Conservation (phyloP, 2,888 invertebrate genomes). For the Blera fallax region DNA sequence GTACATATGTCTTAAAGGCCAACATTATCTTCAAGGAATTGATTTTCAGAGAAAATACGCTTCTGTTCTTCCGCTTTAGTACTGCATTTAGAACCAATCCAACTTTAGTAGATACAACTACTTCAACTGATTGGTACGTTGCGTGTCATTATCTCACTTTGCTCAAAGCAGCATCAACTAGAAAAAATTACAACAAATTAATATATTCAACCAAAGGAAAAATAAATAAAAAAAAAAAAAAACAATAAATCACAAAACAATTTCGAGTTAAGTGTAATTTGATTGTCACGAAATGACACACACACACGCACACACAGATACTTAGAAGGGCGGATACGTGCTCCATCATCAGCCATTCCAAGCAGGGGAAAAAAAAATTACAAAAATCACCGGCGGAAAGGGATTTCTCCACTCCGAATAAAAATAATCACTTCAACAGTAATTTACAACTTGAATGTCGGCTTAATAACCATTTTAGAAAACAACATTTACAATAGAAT, state of each 20-base stretch:
- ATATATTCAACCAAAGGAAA: neutral
- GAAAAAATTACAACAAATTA: neutral
- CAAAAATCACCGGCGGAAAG: neutral
- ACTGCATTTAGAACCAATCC: neutral
- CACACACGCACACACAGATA: neutral
- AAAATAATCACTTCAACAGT: neutral
- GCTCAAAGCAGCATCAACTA: neutral
- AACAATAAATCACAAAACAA: constrained; percentile 6
- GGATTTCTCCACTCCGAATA: neutral
- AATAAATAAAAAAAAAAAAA: neutral
- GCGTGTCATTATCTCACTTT: neutral
- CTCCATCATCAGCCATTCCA: neutral
- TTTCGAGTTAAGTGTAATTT: neutral
- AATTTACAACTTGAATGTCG: neutral
- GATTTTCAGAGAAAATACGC: too few species aligned
- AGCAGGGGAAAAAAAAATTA: neutral
- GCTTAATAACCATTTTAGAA: neutral
- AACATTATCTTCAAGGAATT: too few species aligned
- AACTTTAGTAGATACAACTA: neutral
- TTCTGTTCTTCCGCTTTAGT: too few species aligned
- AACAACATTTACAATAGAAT: neutral
- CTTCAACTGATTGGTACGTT: neutral
- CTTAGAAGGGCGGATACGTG: neutral
- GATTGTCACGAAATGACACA: constrained; percentile 5
- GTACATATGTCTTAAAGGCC: too few species aligned